These are phyloP conservation scores for Delichon dasypus DNA, from an alignment of 2,797 vertebrate genomes.

Conservation along the genomic window DNA sequence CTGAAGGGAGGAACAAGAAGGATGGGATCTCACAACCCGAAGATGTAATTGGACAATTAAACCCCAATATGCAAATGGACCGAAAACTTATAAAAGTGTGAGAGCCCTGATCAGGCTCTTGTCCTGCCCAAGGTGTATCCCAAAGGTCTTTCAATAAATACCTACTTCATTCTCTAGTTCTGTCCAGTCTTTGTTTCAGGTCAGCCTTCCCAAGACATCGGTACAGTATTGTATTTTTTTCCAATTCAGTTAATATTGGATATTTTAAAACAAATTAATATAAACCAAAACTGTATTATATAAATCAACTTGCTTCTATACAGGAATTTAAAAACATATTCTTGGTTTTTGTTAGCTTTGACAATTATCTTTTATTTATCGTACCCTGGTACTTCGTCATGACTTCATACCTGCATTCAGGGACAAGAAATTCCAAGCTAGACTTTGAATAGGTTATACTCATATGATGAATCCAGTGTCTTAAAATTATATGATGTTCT, in stretches of 20 bases:
- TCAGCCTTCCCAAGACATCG: too few species aligned
- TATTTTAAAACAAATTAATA: background rate
- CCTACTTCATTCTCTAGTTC: too few species aligned
- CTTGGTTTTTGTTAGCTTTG: background rate
- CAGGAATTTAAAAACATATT: background rate
- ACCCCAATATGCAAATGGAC: too few species aligned
- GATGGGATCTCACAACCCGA: too few species aligned
- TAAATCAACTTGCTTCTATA: background rate
- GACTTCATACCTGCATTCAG: background rate
- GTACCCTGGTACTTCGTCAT: background rate
- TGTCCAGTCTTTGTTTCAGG: too few species aligned
- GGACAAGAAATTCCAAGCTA: background rate
- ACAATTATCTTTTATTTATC: background rate
- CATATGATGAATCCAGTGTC: background rate
- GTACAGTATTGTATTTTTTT: background rate
- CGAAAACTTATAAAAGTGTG: too few species aligned
- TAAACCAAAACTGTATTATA: background rate
- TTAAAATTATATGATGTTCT: background rate
- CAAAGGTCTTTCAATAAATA: too few species aligned
- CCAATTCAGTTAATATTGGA: background rate
- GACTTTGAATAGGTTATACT: background rate
- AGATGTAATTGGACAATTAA: too few species aligned
- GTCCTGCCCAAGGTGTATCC: too few species aligned
- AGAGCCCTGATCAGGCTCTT: too few species aligned
- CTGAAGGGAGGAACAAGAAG: too few species aligned